Base-by-base conservation (phyloP, 2,113 vertebrate species). In the Pelodiscus sinensis region DNA sequence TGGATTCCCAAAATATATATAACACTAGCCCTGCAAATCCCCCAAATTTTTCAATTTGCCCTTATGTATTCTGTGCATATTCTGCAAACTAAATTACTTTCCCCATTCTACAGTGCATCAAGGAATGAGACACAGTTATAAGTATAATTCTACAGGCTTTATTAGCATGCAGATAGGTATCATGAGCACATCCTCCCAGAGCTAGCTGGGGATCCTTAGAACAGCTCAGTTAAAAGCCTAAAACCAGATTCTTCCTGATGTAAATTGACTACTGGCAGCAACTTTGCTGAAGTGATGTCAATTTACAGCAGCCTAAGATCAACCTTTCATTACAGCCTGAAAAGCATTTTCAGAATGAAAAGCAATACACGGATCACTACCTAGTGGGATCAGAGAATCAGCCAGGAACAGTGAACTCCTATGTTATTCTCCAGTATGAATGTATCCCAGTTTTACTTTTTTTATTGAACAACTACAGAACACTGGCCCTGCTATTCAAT, bases 41-140 rank as follows among this genome's bases (percentile, higher is more conserved):
- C 57, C 25, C n/a, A 22, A 0, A 1, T 81, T 91, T 86, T 81
- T 81, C 16, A 57, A 2, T 78, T 84, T 62, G 56, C 18, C 14
- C 51, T 88, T 21, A 27, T 1, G n/a, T 1, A 50, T 4, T 35
- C 84, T 15, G n/a, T 35, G 18, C 65, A 38, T 77, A 50, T 12
- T 77, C 38, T 25, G 22, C 22, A 77, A 50, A 77, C 38, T 50
- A 78, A 95, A 91, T 24, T 16, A 55, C 85, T 91, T 88, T 88
- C 35, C 78, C 8, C 38, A 31, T 35, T 79, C 21, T 71, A 65
- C 22, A 80, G 54, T 77, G 9, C 31, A 81, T 27, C 75, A 81
- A 38, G 19, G 35, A 89, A 80, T 65, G 78, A 86, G 13, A 27
- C 0, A 56, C n/a, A 35, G 68, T 25, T 51, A 77, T 22, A 88